Conservation (phyloP, 2,113 vertebrate genomes). For the Euleptes europaea region DNA sequence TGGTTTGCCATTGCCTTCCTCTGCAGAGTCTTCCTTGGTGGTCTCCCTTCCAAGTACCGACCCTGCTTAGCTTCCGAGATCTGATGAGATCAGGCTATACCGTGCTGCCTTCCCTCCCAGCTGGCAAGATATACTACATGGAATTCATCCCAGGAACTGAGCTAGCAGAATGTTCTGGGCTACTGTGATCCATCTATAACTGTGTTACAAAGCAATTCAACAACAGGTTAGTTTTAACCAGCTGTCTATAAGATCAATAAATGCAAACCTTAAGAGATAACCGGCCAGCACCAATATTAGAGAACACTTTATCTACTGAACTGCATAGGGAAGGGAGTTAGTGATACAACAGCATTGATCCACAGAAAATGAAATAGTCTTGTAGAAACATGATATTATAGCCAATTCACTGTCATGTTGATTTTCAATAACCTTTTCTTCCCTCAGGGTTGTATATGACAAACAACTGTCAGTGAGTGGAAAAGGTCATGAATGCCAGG, state of each 20-base stretch:
- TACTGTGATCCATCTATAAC: background rate
- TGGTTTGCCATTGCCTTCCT: no score
- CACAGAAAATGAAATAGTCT: background rate
- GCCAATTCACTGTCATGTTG: background rate
- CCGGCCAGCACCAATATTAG: background rate
- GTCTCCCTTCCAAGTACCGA: no score
- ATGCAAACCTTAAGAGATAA: background rate
- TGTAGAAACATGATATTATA: background rate
- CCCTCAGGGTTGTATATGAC: background rate
- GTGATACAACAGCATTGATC: background rate
- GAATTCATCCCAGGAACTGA: background rate
- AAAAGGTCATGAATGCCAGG: background rate
- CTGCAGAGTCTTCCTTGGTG: no score
- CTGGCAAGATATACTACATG: no score
- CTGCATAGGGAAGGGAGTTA: background rate
- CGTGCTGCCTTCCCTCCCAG: no score
- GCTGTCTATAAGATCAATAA: background rate
- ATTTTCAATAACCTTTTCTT: background rate
- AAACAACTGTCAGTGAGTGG: background rate
- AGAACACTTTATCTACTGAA: background rate
- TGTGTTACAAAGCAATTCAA: background rate
- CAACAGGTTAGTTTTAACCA: background rate
- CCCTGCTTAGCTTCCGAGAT: no score
- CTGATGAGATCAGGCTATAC: no score
- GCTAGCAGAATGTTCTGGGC: background rate